phyloP scores from a whole-genome alignment of 2,797 vertebrate genomes.

The Nothura maculosa region DNA sequence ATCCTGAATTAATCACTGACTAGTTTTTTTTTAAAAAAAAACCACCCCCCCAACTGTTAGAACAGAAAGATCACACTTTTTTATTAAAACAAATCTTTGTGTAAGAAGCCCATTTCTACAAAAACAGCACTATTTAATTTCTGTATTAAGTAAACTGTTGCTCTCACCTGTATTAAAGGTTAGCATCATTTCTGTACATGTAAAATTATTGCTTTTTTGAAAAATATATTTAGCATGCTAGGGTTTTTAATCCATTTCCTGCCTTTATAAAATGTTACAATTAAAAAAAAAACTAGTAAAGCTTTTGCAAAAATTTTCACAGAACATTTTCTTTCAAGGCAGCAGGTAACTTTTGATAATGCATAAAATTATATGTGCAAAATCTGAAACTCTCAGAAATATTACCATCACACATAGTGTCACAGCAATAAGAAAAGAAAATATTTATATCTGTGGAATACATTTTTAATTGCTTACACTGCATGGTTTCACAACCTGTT shows the following conservation, averaged over 20 bases:
- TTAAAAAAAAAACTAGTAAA: constrained; percentile 86
- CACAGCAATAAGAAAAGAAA: constrained; percentile 81
- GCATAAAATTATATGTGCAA: constrained; percentile 89
- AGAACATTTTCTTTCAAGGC: constrained; percentile 87
- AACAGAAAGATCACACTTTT: constrained; percentile 82
- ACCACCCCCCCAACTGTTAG: constrained; percentile 80
- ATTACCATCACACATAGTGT: constrained; percentile 82
- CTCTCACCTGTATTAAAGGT: constrained; percentile 85
- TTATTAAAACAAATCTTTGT: constrained; percentile 77
- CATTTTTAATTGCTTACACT: constrained; percentile 75
- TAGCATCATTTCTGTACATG: constrained; percentile 87
- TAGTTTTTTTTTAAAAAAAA: constrained; percentile 75
- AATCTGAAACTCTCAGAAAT: constrained; percentile 81
- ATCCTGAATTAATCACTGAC: constrained; percentile 78
- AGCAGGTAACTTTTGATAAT: constrained; percentile 87
- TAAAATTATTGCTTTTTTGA: constrained; percentile 91
- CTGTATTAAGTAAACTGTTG: constrained; percentile 85
- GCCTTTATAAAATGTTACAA: constrained; percentile 88
- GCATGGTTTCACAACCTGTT: constrained; percentile 80
- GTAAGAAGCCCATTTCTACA: constrained; percentile 82
- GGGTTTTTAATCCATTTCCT: constrained; percentile 77
- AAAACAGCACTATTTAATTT: constrained; percentile 79
- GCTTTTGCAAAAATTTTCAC: constrained; percentile 87
- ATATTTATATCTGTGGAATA: constrained; percentile 81
- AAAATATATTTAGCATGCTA: constrained; percentile 90